Evolutionary conservation across 2,797 vertebrate genomes (phyloP).

Genomic region (Acomys russatus): DNA sequence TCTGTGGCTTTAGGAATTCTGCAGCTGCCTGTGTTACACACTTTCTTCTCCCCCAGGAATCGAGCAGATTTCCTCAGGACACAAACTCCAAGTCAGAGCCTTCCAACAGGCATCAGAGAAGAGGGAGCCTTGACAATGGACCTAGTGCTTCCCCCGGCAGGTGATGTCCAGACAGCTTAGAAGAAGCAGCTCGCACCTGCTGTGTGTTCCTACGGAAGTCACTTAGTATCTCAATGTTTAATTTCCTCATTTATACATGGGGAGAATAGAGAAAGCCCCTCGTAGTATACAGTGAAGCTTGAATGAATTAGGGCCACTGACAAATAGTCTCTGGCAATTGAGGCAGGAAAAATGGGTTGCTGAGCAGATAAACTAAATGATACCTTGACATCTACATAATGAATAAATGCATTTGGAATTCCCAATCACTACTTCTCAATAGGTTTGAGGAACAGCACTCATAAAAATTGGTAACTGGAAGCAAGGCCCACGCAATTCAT

Average conservation of each 20-base stretch:
- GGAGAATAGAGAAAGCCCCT: neutral
- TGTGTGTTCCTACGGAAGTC: neutral
- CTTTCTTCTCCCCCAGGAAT: constrained; percentile 22
- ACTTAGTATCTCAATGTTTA: neutral
- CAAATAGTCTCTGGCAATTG: neutral
- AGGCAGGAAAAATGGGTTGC: neutral
- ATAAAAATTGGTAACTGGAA: constrained; percentile 26
- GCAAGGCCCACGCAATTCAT: neutral
- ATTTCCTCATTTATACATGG: neutral
- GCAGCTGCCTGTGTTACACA: neutral
- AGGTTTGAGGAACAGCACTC: neutral
- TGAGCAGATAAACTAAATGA: constrained; percentile 8
- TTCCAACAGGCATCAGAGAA: neutral
- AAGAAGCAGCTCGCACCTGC: neutral
- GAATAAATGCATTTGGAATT: neutral
- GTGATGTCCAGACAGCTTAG: neutral
- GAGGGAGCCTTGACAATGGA: neutral
- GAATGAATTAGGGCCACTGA: neutral
- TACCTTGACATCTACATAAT: neutral
- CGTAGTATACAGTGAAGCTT: neutral
- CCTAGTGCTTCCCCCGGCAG: neutral
- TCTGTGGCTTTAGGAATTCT: neutral
- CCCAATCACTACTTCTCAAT: neutral
- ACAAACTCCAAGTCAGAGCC: neutral
- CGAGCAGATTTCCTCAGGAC: constrained; percentile 31